These are phyloP conservation scores for Drosophila kurseongensis DNA, from an alignment of 1,140 invertebrate species.

Conservation along the genomic window DNA sequence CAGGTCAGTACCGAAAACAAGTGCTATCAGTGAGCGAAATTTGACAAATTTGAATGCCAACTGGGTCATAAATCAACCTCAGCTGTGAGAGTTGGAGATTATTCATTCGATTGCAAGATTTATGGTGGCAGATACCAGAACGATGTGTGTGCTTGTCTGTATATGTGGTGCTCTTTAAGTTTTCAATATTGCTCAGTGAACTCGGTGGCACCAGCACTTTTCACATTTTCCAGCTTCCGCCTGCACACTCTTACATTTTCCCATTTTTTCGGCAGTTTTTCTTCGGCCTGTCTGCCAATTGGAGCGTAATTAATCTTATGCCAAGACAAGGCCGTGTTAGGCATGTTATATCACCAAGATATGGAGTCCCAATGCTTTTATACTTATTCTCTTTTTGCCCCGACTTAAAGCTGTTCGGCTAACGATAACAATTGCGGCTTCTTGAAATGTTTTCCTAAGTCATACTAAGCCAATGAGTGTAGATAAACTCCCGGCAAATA, in stretches of 20 bases:
- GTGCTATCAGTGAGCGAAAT: constrained; percentile 18
- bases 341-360: constrained; percentile 62
- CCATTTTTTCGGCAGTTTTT: constrained; percentile 46
- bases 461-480: constrained; percentile 22
- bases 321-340: constrained; percentile 56
- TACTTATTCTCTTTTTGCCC: neutral
- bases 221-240: constrained; percentile 22
- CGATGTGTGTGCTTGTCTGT: constrained; percentile 13
- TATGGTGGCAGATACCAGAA: constrained; percentile 40
- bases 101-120: constrained; percentile 61
- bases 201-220: constrained; percentile 27
- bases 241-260: neutral
- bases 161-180: constrained; percentile 29
- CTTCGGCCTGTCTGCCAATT: constrained; percentile 61
- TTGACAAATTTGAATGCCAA: constrained; percentile 81
- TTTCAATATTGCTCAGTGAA: constrained; percentile 69
- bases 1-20: constrained; percentile 88
- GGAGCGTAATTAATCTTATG: constrained; percentile 76
- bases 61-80: constrained; percentile 65
- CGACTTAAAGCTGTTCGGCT: constrained; percentile 24
- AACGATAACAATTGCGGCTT: constrained; percentile 38
- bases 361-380: constrained; percentile 30
- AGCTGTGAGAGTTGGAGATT: constrained; percentile 23
- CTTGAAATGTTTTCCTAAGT: constrained; percentile 11
- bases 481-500: constrained; percentile 24